These are phyloP conservation scores for Leptopilina syphax DNA, from an alignment of 2,888 invertebrate species.

Conservation along the genomic window DNA sequence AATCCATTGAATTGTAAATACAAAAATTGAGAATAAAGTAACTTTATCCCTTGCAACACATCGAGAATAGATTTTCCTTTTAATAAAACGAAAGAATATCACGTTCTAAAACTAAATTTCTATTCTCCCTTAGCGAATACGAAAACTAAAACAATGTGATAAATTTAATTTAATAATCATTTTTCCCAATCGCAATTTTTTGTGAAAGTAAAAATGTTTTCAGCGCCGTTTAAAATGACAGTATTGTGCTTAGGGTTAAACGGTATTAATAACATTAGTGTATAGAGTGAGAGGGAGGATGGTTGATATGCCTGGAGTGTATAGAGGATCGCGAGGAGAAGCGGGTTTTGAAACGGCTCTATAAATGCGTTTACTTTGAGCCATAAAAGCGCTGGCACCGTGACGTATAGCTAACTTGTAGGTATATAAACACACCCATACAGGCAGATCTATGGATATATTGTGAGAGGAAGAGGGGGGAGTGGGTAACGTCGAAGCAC, in stretches of 20 bases:
- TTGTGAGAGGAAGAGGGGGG: constrained; percentile 46
- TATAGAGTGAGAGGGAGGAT: constrained; percentile 67
- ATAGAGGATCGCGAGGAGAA: constrained; percentile 57
- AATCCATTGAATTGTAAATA: constrained; percentile 21
- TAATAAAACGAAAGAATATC: too few relatives aligned
- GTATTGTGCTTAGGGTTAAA: constrained; percentile 38
- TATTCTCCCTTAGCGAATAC: too few relatives aligned
- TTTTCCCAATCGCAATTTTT: too few relatives aligned
- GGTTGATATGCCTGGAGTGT: constrained; percentile 62
- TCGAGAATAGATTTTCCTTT: constrained; percentile 43
- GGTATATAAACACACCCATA: constrained; percentile 48
- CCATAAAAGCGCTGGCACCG: constrained; percentile 72
- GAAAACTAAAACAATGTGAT: too few relatives aligned
- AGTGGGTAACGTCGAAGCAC: constrained; percentile 66
- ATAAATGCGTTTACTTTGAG: constrained; percentile 75
- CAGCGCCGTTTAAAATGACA: constrained; percentile 9
- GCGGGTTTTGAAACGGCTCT: constrained; percentile 65
- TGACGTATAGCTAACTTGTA: constrained; percentile 60
- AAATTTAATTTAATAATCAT: too few relatives aligned
- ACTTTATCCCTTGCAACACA: constrained; percentile 45
- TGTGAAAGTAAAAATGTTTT: neutral
- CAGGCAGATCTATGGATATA: constrained; percentile 48
- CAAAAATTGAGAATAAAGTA: neutral
- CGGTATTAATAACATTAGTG: constrained; percentile 73
- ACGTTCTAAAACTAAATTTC: neutral